Evolutionary conservation across 2,113 vertebrate species (phyloP).

Genomic region (Stegostoma tigrinum): DNA sequence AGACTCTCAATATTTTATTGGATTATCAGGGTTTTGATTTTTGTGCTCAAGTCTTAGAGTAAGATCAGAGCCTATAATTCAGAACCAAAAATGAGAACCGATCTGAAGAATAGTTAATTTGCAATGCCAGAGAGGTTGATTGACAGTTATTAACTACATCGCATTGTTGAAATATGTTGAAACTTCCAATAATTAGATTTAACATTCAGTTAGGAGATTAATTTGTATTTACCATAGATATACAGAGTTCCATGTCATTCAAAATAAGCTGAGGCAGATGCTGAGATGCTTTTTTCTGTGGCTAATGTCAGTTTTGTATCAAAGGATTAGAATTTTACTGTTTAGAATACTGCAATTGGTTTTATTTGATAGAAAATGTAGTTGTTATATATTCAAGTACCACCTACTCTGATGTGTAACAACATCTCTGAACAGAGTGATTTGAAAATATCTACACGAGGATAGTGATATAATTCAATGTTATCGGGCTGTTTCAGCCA

Average conservation of each 20-base stretch:
- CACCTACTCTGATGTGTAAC: too few species aligned
- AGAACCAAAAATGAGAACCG: too few species aligned
- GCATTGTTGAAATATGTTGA: background rate
- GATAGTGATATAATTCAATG: too few species aligned
- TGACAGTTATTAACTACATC: background rate
- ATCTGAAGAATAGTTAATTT: background rate
- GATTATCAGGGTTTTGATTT: too few species aligned
- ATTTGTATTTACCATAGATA: background rate
- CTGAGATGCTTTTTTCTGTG: background rate
- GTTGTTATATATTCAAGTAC: too few species aligned
- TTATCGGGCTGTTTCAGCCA: too few species aligned
- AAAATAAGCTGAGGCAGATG: background rate
- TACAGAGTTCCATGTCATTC: background rate
- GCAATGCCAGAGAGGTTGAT: background rate
- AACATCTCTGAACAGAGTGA: too few species aligned
- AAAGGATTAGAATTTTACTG: background rate
- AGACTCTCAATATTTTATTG: too few species aligned
- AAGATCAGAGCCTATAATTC: too few species aligned
- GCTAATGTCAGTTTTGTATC: background rate
- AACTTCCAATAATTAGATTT: background rate
- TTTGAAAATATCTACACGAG: too few species aligned
- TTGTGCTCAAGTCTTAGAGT: too few species aligned
- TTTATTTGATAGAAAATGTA: background rate
- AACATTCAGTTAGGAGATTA: background rate
- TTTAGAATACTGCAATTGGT: background rate